These are phyloP conservation scores for Cheiracanthium punctorium DNA, from an alignment of 2,888 invertebrate species.

Conservation along the genomic window DNA sequence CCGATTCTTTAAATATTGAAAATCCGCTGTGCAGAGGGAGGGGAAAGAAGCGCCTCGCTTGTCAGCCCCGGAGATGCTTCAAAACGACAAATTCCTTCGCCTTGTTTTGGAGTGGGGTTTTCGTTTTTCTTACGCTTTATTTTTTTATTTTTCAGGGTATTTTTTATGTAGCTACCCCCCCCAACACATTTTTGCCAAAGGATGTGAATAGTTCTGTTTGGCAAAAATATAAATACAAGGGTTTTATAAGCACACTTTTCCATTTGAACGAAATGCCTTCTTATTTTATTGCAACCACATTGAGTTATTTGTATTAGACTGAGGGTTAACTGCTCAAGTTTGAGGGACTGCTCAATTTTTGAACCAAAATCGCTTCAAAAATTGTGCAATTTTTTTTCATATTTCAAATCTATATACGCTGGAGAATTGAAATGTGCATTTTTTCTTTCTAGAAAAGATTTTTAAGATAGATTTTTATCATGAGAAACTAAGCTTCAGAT, in stretches of 20 bases:
- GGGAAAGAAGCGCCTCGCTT: constrained; percentile 12
- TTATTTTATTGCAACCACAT: neutral
- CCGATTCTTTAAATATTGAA: constrained; percentile 69
- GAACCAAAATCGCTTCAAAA: too few species aligned
- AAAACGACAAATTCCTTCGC: constrained; percentile 47
- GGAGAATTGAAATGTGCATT: too few species aligned
- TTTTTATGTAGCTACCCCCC: too few species aligned
- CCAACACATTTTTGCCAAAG: neutral
- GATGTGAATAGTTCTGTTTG: neutral
- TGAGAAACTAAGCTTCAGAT: too few species aligned
- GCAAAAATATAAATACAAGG: neutral
- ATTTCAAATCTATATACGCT: too few species aligned
- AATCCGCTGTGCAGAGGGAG: constrained; percentile 29
- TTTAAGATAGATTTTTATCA: too few species aligned
- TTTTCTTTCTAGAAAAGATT: too few species aligned
- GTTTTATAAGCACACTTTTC: neutral
- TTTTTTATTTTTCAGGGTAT: neutral
- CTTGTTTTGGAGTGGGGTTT: constrained; percentile 11
- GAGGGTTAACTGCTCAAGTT: too few species aligned
- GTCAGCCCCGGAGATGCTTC: constrained; percentile 41
- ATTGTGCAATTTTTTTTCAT: too few species aligned
- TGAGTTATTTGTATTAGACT: neutral
- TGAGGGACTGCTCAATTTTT: too few species aligned
- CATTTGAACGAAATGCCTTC: neutral
- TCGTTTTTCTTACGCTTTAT: neutral